A percentile compares a stretch with the other conserved stretches of the same genome.
phyloP scores from a whole-genome alignment of 1,140 invertebrate genomes.

The Cydia strobilella region DNA sequence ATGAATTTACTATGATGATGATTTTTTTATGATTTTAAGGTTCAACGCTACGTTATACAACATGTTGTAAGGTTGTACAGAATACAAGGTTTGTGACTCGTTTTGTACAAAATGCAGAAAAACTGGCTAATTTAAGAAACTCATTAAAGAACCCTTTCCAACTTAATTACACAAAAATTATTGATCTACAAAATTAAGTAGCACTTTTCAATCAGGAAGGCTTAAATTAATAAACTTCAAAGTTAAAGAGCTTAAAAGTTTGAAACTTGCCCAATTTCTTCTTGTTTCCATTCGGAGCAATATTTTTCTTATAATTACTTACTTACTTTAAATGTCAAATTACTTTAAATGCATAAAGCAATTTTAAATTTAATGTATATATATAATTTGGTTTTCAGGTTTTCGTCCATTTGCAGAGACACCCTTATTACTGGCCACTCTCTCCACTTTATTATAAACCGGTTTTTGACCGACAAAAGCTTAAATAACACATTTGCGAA shows the following conservation, averaged over 20 bases:
- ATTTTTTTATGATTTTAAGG: no score
- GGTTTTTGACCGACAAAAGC: conserved; percentile 17
- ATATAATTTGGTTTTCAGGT: neutral
- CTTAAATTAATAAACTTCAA: neutral
- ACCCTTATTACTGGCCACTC: neutral
- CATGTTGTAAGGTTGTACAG: no score
- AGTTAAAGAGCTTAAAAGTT: conserved; percentile 6
- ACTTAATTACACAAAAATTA: neutral
- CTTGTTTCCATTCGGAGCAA: neutral
- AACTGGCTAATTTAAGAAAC: no score
- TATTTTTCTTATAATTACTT: neutral
- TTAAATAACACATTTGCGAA: conserved; percentile 28
- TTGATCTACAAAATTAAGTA: neutral
- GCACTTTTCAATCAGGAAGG: neutral
- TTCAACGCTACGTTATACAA: no score
- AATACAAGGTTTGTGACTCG: no score
- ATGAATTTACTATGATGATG: no score
- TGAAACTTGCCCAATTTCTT: neutral
- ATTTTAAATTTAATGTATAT: neutral
- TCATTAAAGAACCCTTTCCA: no score
- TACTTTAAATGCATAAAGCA: conserved; percentile 5
- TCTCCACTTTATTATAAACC: neutral
- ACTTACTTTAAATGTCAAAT: neutral
- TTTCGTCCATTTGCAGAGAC: neutral
- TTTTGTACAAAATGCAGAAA: no score